Evolutionary conservation across 2,113 vertebrate species (phyloP).

Genomic region (Zosterops japonicus): DNA sequence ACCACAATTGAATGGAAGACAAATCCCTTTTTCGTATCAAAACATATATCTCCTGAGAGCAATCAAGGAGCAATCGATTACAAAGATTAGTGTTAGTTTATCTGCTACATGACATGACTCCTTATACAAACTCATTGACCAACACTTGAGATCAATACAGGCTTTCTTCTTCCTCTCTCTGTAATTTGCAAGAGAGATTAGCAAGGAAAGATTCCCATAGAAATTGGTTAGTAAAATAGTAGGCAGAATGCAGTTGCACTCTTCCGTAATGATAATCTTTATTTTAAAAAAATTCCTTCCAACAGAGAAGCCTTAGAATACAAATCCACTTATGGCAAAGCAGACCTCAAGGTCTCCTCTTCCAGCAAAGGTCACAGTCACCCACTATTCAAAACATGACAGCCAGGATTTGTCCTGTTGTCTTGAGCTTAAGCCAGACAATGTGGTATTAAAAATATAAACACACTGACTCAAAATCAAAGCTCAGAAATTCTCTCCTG

Average conservation of each 20-base stretch:
- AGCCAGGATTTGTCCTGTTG: background rate
- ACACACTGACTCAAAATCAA: background rate
- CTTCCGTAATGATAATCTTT: background rate
- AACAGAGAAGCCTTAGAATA: background rate
- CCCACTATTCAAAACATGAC: background rate
- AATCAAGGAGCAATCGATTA: conserved; percentile 3
- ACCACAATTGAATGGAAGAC: background rate
- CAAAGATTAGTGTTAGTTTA: background rate
- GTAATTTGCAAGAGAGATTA: background rate
- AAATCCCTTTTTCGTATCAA: background rate
- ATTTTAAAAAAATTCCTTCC: background rate
- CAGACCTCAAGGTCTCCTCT: background rate
- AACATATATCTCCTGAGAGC: background rate
- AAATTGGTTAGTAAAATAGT: background rate
- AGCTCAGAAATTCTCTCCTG: background rate
- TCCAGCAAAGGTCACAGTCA: background rate
- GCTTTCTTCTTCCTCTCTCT: background rate
- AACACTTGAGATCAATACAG: background rate
- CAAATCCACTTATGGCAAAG: background rate
- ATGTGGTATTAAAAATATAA: accelerated
- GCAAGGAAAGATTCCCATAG: background rate
- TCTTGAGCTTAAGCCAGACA: background rate
- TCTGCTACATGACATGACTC: background rate
- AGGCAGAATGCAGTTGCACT: background rate
- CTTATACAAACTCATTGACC: background rate